These are phyloP conservation scores for Callionymus lyra DNA, from an alignment of 2,113 vertebrate genomes.

Conservation along the genomic window DNA sequence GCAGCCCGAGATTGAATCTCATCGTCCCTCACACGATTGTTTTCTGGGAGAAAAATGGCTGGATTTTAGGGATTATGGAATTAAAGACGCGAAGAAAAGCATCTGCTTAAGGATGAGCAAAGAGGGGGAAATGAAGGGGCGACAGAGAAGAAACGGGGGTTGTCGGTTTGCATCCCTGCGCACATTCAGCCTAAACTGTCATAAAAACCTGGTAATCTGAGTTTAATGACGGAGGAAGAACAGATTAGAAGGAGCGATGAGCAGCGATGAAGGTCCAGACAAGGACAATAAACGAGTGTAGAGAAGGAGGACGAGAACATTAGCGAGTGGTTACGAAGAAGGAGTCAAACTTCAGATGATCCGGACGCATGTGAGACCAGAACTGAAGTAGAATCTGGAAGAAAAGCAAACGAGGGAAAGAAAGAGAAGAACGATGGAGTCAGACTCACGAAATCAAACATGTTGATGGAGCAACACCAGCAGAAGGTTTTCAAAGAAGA, in stretches of 20 bases:
- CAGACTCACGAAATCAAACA: conserved; percentile 38
- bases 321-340: conserved; percentile 29
- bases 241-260: conserved; percentile 34
- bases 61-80: conserved; percentile 66
- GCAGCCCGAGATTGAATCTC: conserved; percentile 57
- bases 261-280: conserved; percentile 24
- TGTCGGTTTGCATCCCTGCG: conserved; percentile 15
- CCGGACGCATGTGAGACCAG: conserved; percentile 48
- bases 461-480: conserved; percentile 27
- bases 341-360: conserved; percentile 47
- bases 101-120: conserved; percentile 53
- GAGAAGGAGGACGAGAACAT: conserved; percentile 20
- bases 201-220: conserved; percentile 54
- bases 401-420: conserved; percentile 28
- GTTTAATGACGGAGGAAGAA: conserved; percentile 36
- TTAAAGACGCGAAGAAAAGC: conserved; percentile 50
- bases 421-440: conserved; percentile 18
- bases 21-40: conserved; percentile 60
- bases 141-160: conserved; percentile 21
- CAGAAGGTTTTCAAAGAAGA: conserved; percentile 34
- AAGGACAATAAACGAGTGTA: conserved; percentile 25
- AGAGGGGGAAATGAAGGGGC: conserved; percentile 33
- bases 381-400: conserved; percentile 53
- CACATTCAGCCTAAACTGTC: conserved; percentile 40
- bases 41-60: conserved; percentile 64